Evolutionary conservation across 2,888 invertebrate genomes (phyloP).

Genomic region (Drosophila tripunctata): DNA sequence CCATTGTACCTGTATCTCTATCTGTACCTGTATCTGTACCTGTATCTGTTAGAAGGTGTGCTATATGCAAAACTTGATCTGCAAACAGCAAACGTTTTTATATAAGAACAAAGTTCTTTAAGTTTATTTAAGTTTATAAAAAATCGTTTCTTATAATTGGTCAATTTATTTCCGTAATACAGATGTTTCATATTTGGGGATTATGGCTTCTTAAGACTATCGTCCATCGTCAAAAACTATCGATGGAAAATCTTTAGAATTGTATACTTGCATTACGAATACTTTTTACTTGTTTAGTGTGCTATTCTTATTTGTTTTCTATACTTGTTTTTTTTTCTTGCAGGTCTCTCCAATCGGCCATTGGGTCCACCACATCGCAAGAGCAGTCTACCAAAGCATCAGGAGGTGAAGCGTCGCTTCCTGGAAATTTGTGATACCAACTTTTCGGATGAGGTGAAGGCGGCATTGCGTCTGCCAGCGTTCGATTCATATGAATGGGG

Average conservation of each 20-base stretch:
- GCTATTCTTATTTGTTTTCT: background rate
- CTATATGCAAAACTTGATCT: no score
- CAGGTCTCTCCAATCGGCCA: conserved; percentile 84
- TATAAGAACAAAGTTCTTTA: background rate
- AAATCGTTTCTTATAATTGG: no score
- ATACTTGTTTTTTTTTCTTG: conserved; percentile 8
- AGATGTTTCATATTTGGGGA: no score
- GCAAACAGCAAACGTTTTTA: no score
- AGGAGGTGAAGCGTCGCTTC: conserved; percentile 84
- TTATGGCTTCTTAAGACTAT: no score
- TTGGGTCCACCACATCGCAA: conserved; percentile 84
- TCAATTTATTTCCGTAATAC: no score
- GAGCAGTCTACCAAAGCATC: conserved; percentile 85
- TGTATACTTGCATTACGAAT: no score
- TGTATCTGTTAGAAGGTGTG: conserved; percentile 1
- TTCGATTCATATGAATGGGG: conserved; percentile 94
- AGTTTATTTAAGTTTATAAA: no score
- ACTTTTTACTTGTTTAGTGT: background rate
- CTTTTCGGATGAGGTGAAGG: conserved; percentile 84
- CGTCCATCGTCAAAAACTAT: no score
- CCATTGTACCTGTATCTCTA: background rate
- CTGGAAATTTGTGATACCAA: conserved; percentile 84
- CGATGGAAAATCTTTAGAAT: no score
- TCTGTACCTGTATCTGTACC: conserved; percentile 13
- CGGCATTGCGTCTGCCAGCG: conserved; percentile 84